Base-by-base conservation (phyloP, 1,140 invertebrate species). In the Drosophila bifasciata region DNA sequence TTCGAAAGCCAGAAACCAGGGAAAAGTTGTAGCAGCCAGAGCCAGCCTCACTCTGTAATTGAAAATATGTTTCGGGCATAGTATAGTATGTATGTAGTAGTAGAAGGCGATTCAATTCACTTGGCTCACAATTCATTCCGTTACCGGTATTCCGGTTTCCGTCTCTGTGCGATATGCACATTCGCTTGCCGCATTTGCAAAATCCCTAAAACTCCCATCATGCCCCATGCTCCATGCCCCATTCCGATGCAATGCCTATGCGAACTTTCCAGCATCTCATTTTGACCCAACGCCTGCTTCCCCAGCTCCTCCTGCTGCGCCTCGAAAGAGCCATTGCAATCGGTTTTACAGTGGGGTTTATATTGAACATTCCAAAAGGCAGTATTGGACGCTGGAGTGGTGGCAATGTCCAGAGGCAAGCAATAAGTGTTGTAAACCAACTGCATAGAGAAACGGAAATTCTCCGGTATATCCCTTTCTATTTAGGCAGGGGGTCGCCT, bases 21-120 rank as follows among this genome's bases (percentile, higher is more conserved):
- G 11, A 69, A 68, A 69, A 69, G 63, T 69, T 69, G 66, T 48
- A 39, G 63, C 32, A n/a, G n/a, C n/a, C n/a, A n/a, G n/a, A n/a
- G n/a, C n/a, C n/a, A n/a, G n/a, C n/a, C n/a, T n/a, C n/a, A 4
- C 50, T 56, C 63, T 41, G 66, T 69, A 69, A 69, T 69, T 69
- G 66, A 69, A 69, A 69, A 69, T 69, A 69, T 69, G 66, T 68
- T 68, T 69, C 32, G n/a, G n/a, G 66, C 66, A 69, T 69, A n/a
- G n/a, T n/a, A n/a, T n/a, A n/a, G n/a, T n/a, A n/a, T n/a, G n/a
- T n/a, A n/a, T n/a, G n/a, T n/a, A n/a, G n/a, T n/a, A n/a, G n/a
- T n/a, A 51, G 43, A 67, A 44, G 60, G 64, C 64, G 64, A 68
- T 51, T 69, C 66, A 69, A 69, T 69, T 67, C 66, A 68, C 56